Percentiles rank a stretch among this genome's conserved stretches.
phyloP scores from a whole-genome alignment of 2,113 vertebrate genomes.

The Bos javanicus region DNA sequence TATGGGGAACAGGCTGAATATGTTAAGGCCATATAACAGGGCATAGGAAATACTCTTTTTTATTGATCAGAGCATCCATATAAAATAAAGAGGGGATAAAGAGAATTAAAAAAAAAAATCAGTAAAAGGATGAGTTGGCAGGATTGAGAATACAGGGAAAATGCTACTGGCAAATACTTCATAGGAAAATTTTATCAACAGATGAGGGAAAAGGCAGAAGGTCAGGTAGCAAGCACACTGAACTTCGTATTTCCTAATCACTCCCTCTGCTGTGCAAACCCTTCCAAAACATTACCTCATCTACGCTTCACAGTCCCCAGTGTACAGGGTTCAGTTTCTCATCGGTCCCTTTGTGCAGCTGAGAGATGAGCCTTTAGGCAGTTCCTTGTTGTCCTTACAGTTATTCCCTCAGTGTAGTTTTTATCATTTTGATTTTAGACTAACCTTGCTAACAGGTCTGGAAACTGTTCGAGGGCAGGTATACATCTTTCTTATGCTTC shows the following conservation, averaged over 20 bases:
- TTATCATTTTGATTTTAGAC: not conserved
- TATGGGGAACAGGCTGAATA: not conserved
- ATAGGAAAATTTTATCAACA: not conserved
- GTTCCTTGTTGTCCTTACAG: not conserved
- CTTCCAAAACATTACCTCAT: slow-evolving; percentile 80
- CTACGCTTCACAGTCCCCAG: slow-evolving; percentile 57
- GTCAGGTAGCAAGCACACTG: slow-evolving; percentile 21
- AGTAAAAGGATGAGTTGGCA: not conserved
- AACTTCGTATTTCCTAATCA: slow-evolving; percentile 45
- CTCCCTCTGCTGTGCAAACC: slow-evolving; percentile 58
- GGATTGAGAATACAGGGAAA: not conserved
- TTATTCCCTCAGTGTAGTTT: not conserved
- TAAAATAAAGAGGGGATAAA: not conserved
- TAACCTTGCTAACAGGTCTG: not conserved
- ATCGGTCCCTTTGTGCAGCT: slow-evolving; percentile 44
- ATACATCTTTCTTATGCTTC: not conserved
- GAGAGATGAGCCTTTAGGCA: slow-evolving; percentile 23
- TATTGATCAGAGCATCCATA: not conserved
- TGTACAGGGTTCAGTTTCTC: slow-evolving; percentile 48
- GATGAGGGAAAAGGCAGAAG: not conserved
- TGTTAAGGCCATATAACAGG: not conserved
- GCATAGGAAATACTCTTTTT: not conserved
- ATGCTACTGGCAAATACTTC: slow-evolving; percentile 22
- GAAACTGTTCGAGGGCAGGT: not conserved
- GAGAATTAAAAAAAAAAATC: not conserved